phyloP scores from a whole-genome alignment of 2,888 invertebrate species.

The Tachina lurida region DNA sequence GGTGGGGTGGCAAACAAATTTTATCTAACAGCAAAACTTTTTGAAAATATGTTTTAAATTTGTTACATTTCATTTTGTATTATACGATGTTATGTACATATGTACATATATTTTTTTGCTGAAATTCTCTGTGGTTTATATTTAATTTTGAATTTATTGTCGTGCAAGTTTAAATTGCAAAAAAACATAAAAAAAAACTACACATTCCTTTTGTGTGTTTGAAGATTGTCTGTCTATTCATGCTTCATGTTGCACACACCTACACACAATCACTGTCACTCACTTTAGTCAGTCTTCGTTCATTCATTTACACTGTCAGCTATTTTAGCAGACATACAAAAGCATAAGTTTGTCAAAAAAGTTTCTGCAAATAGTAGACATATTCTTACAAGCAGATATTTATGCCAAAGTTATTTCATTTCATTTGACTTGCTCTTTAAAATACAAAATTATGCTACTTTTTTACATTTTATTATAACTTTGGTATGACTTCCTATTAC shows the following conservation, averaged over 20 bases:
- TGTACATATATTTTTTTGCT: not conserved
- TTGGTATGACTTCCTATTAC: conserved; percentile 18
- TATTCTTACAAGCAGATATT: conserved; percentile 17
- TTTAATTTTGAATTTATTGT: conserved; percentile 64
- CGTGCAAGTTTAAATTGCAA: conserved; percentile 22
- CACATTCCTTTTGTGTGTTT: not conserved
- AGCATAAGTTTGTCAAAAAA: not conserved
- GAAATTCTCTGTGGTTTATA: conserved; percentile 45
- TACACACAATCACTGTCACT: conserved; percentile 35
- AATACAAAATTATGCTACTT: conserved; percentile 65
- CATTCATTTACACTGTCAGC: conserved; percentile 54
- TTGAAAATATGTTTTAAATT: conserved; percentile 51
- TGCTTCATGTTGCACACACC: not conserved
- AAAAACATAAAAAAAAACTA: not conserved
- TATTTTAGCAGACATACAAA: conserved; percentile 36
- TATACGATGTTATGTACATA: not conserved
- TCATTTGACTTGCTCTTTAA: conserved; percentile 53
- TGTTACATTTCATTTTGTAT: conserved; percentile 16
- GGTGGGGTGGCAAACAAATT: conserved; percentile 17
- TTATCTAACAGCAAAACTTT: conserved; percentile 30
- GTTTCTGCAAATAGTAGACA: not conserved
- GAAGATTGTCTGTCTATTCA: conserved; percentile 11
- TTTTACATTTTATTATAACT: conserved; percentile 5
- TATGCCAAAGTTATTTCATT: conserved; percentile 44
- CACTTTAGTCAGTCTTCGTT: conserved; percentile 27